A percentile compares a stretch with the other conserved stretches of the same genome.
phyloP scores from a whole-genome alignment of 2,797 vertebrate species.

The Sandelia bainsii region DNA sequence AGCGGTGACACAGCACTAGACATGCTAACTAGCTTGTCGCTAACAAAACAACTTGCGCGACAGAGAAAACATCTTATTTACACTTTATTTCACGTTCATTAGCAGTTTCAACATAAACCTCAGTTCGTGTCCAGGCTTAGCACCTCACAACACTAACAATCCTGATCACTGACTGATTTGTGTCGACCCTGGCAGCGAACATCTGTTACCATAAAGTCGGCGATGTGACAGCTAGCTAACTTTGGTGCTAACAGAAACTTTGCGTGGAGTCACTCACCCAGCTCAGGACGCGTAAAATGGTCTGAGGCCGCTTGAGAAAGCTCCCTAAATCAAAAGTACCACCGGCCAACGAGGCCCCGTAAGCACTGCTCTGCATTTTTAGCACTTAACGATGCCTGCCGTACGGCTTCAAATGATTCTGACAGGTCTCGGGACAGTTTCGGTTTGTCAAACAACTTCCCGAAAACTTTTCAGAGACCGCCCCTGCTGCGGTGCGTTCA shows the following conservation, averaged over 20 bases:
- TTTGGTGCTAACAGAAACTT: conserved; percentile 37
- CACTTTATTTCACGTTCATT: not conserved
- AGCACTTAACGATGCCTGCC: not conserved
- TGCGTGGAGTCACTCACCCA: conserved; percentile 81
- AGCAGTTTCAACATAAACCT: rapidly evolving
- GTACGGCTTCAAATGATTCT: not conserved
- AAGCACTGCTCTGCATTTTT: conserved; percentile 81
- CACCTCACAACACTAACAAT: not conserved
- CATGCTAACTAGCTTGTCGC: conserved; percentile 41
- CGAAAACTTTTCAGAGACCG: conserved; percentile 62
- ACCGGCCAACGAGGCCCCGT: conserved; percentile 83
- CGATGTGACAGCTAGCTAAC: conserved; percentile 57
- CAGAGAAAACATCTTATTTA: not conserved
- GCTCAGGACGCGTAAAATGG: conserved; percentile 77
- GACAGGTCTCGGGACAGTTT: conserved; percentile 24
- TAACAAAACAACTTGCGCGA: conserved; percentile 1
- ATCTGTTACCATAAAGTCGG: conserved; percentile 56
- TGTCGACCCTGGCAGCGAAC: conserved; percentile 10
- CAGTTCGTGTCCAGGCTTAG: not conserved
- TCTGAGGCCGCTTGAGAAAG: conserved; percentile 81
- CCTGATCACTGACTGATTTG: rapidly evolving
- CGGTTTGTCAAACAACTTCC: conserved; percentile 57
- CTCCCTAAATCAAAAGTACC: conserved; percentile 76
- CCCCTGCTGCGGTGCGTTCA: conserved; percentile 58
- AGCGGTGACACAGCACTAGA: conserved; percentile 60